A percentile compares a stretch with the other conserved stretches of the same genome.
Conservation (phyloP, 2,113 vertebrate genomes). For the Plecturocebus donacophilus region DNA sequence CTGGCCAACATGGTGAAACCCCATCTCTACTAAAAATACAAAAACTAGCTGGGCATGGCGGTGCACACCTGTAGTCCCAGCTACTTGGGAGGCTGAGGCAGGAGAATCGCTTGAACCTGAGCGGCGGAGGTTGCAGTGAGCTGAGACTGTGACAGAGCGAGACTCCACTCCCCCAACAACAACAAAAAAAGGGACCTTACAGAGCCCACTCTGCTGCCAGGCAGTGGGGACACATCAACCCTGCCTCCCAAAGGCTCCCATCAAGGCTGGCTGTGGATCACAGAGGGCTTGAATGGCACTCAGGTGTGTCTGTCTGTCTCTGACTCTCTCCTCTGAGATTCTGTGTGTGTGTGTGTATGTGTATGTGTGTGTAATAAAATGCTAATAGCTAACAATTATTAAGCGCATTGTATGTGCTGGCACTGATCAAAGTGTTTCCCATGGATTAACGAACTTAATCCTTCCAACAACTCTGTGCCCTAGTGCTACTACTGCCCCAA, state of each 20-base stretch:
- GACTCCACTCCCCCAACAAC: no score
- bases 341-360: not conserved
- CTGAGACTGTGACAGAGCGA: no score
- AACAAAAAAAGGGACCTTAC: not conserved
- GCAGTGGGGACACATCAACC: not conserved
- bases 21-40: no score
- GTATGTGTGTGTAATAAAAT: not conserved
- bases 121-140: no score
- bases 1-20: no score
- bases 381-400: not conserved
- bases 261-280: fast-evolving
- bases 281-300: fast-evolving
- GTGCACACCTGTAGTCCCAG: fast-evolving
- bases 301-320: not conserved
- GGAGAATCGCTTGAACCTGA: no score
- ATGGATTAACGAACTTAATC: not conserved
- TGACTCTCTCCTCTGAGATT: not conserved
- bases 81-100: no score
- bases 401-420: not conserved
- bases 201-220: not conserved
- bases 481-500: fast-evolving
- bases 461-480: not conserved
- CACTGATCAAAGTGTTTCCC: not conserved
- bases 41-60: no score
- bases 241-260: fast-evolving